Evolutionary conservation across 1,140 invertebrate species (phyloP).

Genomic region (Nebria ingens): DNA sequence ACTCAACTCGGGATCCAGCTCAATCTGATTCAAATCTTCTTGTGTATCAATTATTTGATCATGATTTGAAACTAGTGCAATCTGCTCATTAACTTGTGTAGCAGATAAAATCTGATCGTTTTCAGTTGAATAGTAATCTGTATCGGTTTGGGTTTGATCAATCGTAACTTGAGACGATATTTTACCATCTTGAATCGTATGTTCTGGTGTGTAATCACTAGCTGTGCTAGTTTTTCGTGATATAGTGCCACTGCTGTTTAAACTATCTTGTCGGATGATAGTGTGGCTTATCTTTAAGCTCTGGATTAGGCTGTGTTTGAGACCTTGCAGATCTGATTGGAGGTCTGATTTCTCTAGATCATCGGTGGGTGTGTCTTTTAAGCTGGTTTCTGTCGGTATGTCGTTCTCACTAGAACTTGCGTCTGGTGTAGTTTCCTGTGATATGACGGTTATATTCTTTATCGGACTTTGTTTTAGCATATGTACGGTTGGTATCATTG

Average conservation of each 20-base stretch:
- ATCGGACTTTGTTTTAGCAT: background rate
- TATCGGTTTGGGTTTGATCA: background rate
- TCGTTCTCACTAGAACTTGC: conserved; percentile 3
- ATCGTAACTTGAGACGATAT: background rate
- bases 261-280: conserved; percentile 34
- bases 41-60: background rate
- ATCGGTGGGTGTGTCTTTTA: background rate
- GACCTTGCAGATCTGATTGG: conserved; percentile 18
- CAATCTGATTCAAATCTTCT: background rate
- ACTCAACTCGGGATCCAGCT: background rate
- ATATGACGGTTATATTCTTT: conserved; percentile 5
- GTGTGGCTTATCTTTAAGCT: conserved; percentile 25
- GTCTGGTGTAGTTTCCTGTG: background rate
- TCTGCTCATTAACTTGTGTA: background rate
- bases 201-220: conserved; percentile 42
- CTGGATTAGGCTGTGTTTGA: conserved; percentile 28
- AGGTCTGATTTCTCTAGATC: background rate
- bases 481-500: conserved; percentile 7
- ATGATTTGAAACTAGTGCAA: background rate
- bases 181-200: conserved; percentile 28
- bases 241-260: conserved; percentile 38
- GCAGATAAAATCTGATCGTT: background rate
- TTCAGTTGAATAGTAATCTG: background rate
- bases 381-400: background rate
- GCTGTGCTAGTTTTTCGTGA: conserved; percentile 43